phyloP scores from a whole-genome alignment of 2,888 invertebrate genomes.

The Epinotia nisella region DNA sequence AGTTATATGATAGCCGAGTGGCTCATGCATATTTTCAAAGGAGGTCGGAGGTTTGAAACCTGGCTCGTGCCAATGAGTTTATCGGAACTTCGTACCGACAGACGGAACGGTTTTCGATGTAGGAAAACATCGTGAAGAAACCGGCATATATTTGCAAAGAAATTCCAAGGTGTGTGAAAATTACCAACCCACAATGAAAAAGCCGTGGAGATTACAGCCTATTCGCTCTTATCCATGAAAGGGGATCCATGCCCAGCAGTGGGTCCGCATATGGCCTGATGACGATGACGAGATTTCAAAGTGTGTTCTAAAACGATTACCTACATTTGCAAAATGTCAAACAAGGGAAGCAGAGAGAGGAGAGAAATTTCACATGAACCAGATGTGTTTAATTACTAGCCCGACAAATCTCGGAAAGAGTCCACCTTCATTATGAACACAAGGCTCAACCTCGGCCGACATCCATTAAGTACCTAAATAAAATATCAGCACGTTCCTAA shows the following conservation, averaged over 20 bases:
- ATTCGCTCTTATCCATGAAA: not conserved
- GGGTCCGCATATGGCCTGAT: too few relatives aligned
- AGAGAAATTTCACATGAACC: slow-evolving; percentile 75
- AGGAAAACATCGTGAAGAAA: too few relatives aligned
- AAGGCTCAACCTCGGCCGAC: slow-evolving; percentile 59
- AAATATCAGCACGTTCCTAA: slow-evolving; percentile 79
- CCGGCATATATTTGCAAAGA: too few relatives aligned
- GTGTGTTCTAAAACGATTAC: not conserved
- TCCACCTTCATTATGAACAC: slow-evolving; percentile 74
- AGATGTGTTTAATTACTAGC: slow-evolving; percentile 82
- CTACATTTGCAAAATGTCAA: slow-evolving; percentile 61
- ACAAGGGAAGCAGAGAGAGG: slow-evolving; percentile 64
- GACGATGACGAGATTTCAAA: not conserved
- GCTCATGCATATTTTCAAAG: not conserved
- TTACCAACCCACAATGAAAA: not conserved
- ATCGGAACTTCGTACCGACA: not conserved
- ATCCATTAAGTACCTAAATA: slow-evolving; percentile 77
- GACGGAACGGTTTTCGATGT: too few relatives aligned
- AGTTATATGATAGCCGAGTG: too few relatives aligned
- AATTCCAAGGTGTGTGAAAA: not conserved
- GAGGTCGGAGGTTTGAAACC: not conserved
- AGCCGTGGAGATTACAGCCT: not conserved
- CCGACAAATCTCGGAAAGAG: slow-evolving; percentile 76
- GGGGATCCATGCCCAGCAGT: not conserved
- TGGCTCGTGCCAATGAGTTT: not conserved